phyloP scores from a whole-genome alignment of 2,888 invertebrate genomes.

The Phyto melanocephala region DNA sequence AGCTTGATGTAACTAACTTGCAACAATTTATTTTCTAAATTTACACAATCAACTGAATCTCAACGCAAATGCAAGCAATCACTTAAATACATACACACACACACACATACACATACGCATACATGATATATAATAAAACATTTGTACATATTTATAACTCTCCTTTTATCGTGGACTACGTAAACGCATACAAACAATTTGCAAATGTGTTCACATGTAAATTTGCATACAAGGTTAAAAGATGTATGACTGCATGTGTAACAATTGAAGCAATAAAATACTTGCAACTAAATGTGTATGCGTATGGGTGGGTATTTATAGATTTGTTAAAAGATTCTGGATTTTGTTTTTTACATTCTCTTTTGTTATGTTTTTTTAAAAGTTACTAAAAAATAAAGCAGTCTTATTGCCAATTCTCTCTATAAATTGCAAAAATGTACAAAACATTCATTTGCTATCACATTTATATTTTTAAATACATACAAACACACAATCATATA shows the following conservation, averaged over 20 bases:
- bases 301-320: not conserved
- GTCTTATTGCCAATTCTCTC: constrained; percentile 34
- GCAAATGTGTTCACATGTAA: not conserved
- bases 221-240: not conserved
- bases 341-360: constrained; percentile 20
- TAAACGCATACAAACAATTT: not conserved
- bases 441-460: constrained; percentile 28
- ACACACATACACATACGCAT: not conserved
- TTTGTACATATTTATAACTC: not conserved
- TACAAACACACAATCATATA: not conserved
- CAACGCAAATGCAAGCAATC: constrained; percentile 18
- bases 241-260: not conserved
- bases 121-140: not conserved
- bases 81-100: not conserved
- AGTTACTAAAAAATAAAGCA: constrained; percentile 38
- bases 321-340: constrained; percentile 25
- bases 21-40: constrained; percentile 58
- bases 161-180: not conserved
- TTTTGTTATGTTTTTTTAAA: constrained; percentile 37
- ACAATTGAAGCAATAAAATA: constrained; percentile 36
- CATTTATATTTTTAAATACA: not conserved
- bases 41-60: constrained; percentile 54
- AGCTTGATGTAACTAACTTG: constrained; percentile 48
- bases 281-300: not conserved
- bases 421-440: constrained; percentile 49